These are phyloP conservation scores for Agrochola litura DNA, from an alignment of 2,888 invertebrate species.

Conservation along the genomic window DNA sequence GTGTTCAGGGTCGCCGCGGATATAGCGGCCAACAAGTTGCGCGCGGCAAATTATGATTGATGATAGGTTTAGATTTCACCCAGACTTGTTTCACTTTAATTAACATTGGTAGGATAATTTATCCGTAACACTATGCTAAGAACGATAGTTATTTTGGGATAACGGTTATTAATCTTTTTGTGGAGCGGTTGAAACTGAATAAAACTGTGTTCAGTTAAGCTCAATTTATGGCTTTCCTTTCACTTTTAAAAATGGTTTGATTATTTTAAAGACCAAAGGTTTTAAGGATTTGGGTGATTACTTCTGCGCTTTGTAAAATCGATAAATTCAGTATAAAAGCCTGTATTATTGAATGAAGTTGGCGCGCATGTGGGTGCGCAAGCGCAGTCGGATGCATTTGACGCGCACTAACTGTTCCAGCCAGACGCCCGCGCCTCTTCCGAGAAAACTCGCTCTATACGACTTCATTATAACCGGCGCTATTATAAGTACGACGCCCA, in stretches of 20 bases:
- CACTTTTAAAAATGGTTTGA: slow-evolving; percentile 9
- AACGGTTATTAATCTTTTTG: slow-evolving; percentile 41
- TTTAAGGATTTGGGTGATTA: not conserved
- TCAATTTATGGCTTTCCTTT: slow-evolving; percentile 18
- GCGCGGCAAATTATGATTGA: slow-evolving; percentile 87
- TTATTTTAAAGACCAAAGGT: slow-evolving; percentile 9
- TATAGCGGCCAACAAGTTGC: slow-evolving; percentile 84
- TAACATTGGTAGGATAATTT: slow-evolving; percentile 62
- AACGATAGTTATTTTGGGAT: slow-evolving; percentile 45
- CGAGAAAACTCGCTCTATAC: slow-evolving; percentile 74
- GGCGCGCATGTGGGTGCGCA: slow-evolving; percentile 42
- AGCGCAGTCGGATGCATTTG: slow-evolving; percentile 58
- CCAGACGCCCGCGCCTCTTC: slow-evolving; percentile 75
- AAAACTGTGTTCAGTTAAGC: slow-evolving; percentile 13
- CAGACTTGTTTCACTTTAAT: slow-evolving; percentile 70
- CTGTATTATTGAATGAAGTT: slow-evolving; percentile 35
- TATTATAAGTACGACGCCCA: slow-evolving; percentile 53
- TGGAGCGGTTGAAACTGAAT: slow-evolving; percentile 17
- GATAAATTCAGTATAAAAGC: slow-evolving; percentile 21
- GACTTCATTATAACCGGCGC: slow-evolving; percentile 63
- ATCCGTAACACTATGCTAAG: slow-evolving; percentile 50
- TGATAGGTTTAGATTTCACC: slow-evolving; percentile 79
- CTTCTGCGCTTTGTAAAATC: not conserved
- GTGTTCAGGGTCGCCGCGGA: slow-evolving; percentile 82
- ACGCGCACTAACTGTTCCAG: slow-evolving; percentile 66